Conservation (phyloP, 1,140 invertebrate species). For the Melitaea cinxia region DNA sequence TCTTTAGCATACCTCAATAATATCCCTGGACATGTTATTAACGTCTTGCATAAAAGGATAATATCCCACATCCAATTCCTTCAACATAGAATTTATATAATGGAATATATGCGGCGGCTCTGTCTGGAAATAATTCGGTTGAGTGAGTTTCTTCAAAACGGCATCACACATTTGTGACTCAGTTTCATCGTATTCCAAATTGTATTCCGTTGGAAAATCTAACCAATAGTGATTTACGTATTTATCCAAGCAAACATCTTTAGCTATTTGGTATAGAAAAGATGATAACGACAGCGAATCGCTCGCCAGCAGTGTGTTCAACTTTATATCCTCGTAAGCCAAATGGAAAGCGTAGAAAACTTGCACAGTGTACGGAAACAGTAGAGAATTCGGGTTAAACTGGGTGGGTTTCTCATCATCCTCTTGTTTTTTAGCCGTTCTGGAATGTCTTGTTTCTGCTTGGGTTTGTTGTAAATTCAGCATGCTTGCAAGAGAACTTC, state of each 20-base stretch:
- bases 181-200: constrained; percentile 60
- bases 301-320: constrained; percentile 87
- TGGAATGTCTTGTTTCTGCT: constrained; percentile 39
- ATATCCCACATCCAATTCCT: constrained; percentile 73
- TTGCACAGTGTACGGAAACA: constrained; percentile 89
- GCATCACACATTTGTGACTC: constrained; percentile 79
- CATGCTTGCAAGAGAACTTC: constrained; percentile 57
- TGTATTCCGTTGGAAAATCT: constrained; percentile 89
- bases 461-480: constrained; percentile 54
- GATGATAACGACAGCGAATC: constrained; percentile 86
- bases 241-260: constrained; percentile 87
- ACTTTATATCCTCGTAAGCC: constrained; percentile 95
- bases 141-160: constrained; percentile 83
- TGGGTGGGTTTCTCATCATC: constrained; percentile 68
- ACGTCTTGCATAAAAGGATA: constrained; percentile 88
- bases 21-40: constrained; percentile 87
- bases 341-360: constrained; percentile 93
- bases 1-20: constrained; percentile 84
- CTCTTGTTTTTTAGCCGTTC: constrained; percentile 32
- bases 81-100: constrained; percentile 86
- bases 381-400: constrained; percentile 85
- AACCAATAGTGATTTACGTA: constrained; percentile 93
- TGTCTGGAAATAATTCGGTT: constrained; percentile 84
- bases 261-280: constrained; percentile 90
- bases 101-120: constrained; percentile 88